Evolutionary conservation across 2,888 invertebrate species (phyloP), one percentile per base, ranked within the genome.

Genomic region (Congeria kusceri): DNA sequence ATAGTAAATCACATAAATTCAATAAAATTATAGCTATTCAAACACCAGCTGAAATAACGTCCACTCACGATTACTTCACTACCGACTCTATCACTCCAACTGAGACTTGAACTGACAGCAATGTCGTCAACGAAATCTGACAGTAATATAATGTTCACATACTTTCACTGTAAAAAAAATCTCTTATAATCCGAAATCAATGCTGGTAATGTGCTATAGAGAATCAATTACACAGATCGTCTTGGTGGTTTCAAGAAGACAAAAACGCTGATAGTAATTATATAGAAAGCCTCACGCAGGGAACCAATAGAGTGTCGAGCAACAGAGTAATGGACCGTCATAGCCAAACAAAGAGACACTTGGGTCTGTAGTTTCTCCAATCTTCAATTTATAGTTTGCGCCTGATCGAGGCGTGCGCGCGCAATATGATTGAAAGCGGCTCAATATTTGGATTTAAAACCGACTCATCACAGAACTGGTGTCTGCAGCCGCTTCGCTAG

Each of bases 161-260:
- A 9, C 49, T 49, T 49, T 49, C 49, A 49, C 49, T 20, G 49
- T 18, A 49, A 20, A 49, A 49, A 49, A 49, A 49, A 49, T 49
- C 49, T 49, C 20, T 20, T 49, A 49, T 20, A 49, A 49, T 49
- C 49, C 49, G 15, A 49, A 49, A 49, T 49, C 49, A 49, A 49
- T 49, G 49, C 49, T 20, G 49, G n/a, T 49, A 49, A 32, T 32
- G n/a, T 18, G 20, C 49, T 15, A 49, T 18, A 49, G 20, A 49
- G 18, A 49, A 49, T 49, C 49, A 49, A 49, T 49, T 49, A 20
- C 49, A 49, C 49, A 20, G 20, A 20, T 49, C 5, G 4, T 49
- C 20, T 49, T 15, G 20, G 18, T 49, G n/a, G 49, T 20, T 20
- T 18, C 49, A 20, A 49, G n/a, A 49, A 49, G 20, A 49, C 49